Conservation (phyloP, 1,140 invertebrate species). For the Rhagoletis zephyria region DNA sequence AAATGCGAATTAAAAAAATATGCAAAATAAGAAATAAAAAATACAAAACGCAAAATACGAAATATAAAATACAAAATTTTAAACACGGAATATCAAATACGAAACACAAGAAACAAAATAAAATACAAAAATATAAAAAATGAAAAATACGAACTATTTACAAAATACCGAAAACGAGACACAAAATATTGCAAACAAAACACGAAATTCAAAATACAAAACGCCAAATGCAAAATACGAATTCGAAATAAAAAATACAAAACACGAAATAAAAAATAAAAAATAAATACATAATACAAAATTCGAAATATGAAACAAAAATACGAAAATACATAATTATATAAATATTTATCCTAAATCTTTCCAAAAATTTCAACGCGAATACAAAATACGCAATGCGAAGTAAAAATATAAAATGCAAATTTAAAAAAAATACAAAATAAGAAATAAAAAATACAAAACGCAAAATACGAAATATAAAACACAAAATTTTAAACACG, state of each 20-base stretch:
- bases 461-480: background rate
- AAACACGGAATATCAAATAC: background rate
- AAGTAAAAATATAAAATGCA: too few species aligned
- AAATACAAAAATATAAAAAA: background rate
- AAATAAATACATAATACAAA: slow-evolving; percentile 9
- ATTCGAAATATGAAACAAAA: slow-evolving; percentile 9
- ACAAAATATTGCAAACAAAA: slow-evolving; percentile 3
- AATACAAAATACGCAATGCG: too few species aligned
- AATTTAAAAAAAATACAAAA: too few species aligned
- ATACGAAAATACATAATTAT: background rate
- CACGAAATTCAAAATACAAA: slow-evolving; percentile 9
- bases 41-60: too few species aligned
- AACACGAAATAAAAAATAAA: slow-evolving; percentile 5
- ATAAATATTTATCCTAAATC: background rate
- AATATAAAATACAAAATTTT: background rate
- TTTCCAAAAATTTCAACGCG: background rate
- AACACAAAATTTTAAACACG: background rate
- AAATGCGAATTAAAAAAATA: too few species aligned
- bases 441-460: too few species aligned
- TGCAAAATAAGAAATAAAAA: too few species aligned
- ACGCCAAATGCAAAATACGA: background rate
- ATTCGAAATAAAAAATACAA: slow-evolving; percentile 1
- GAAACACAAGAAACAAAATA: background rate
- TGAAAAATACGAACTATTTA: background rate
- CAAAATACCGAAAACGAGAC: background rate